Evolutionary conservation across 2,888 invertebrate species (phyloP), one percentile per base, ranked within the genome.

Genomic region (Agelastica alni): DNA sequence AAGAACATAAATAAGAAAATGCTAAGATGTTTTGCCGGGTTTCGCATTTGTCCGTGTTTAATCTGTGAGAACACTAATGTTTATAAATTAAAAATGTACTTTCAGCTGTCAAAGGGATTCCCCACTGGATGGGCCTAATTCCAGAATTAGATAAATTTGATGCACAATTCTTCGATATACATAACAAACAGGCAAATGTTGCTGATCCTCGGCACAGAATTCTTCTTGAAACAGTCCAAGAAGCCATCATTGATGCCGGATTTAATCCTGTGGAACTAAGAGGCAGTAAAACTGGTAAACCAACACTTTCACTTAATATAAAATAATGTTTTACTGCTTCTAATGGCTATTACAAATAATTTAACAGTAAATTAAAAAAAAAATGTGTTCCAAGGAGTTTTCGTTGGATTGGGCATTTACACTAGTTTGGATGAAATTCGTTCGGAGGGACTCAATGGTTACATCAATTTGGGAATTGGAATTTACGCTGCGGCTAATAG

Each of bases 161-260:
- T 36, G 60, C 62, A 1, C 52, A 45, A 1, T 70, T 64, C 49
- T 70, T 69, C 44, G 63, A 63, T 1, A 45, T 68, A 5, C 61
- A 60, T 22, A 60, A 62, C 2, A 65, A 64, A 49, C 64, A 66
- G 52, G 66, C 67, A 3, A 53, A 63, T 30, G 57, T 47, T 10
- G 60, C 60, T 51, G 70, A 70, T 54, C 68, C 70, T 4, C 55
- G 64, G 10, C 57, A 65, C 1, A 53, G 70, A 48, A 56, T 67
- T 10, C 54, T 68, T 13, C 47, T 66, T 0, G 70, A 70, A 60
- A 57, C 61, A 1, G 60, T 58, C 10, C 63, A 61, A 22, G 70
- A 69, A 41, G 59, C 65, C 12, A 60, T 70, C 0, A 54, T 68
- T 1, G 70, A 70, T 49, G 64, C 69, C 37, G 70, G 70, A 4